Conservation (phyloP, 2,888 invertebrate species). For the Onthophagus sagittarius region DNA sequence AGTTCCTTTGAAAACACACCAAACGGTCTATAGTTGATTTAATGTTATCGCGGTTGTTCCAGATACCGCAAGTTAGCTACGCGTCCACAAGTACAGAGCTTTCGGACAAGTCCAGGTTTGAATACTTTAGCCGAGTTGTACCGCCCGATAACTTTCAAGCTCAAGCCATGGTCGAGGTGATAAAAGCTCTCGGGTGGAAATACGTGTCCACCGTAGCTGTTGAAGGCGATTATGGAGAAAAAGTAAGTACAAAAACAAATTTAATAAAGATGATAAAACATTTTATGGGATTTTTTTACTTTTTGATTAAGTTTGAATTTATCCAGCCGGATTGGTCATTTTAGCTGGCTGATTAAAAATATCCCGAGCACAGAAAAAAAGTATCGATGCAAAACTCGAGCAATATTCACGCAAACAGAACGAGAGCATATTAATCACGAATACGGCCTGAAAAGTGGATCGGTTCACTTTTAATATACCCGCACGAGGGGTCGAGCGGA, state of each 20-base stretch:
- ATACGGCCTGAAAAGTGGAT: background rate
- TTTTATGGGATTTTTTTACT: too few species aligned
- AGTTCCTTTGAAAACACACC: background rate
- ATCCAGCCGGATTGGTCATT: background rate
- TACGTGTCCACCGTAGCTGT: constrained; percentile 74
- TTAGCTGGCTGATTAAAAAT: background rate
- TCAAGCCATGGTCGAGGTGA: constrained; percentile 64
- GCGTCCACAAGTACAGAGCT: constrained; percentile 68
- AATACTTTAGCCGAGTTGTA: constrained; percentile 66
- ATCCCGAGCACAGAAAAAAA: background rate
- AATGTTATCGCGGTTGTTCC: constrained; percentile 24
- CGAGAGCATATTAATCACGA: background rate
- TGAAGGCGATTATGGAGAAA: constrained; percentile 73
- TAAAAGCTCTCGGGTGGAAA: constrained; percentile 65
- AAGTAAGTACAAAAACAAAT: constrained; percentile 48
- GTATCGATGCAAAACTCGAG: background rate
- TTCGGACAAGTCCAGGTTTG: constrained; percentile 66
- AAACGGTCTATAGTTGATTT: background rate
- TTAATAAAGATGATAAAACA: too few species aligned
- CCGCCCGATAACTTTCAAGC: constrained; percentile 71
- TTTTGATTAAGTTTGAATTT: constrained; percentile 6
- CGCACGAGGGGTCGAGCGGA: background rate
- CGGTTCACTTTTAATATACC: background rate
- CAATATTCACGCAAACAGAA: background rate
- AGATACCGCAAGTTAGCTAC: constrained; percentile 70